Conservation (phyloP, 2,113 vertebrate genomes). For the Phycodurus eques region DNA sequence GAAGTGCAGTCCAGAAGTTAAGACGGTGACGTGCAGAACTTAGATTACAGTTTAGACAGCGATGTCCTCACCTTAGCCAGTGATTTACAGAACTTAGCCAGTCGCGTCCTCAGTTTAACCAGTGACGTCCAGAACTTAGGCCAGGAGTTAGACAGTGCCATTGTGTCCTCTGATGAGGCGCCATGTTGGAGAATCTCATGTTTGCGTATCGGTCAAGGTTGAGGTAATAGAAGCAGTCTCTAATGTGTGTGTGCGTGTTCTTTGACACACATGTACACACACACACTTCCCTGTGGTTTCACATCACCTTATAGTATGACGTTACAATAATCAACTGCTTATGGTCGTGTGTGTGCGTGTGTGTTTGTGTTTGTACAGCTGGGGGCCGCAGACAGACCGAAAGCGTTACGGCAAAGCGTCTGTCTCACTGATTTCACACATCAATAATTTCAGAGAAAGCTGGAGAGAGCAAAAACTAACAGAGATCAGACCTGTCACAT, state of each 20-base stretch:
- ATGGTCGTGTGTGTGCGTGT: background rate
- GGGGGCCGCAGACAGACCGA: slow-evolving; percentile 48
- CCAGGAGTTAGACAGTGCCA: too few relatives aligned
- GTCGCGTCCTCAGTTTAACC: too few relatives aligned
- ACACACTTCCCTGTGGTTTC: too few relatives aligned
- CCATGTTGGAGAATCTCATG: background rate
- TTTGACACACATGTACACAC: background rate
- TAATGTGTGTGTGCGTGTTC: background rate
- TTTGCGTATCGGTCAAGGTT: background rate
- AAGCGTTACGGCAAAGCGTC: slow-evolving; percentile 49
- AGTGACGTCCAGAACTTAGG: too few relatives aligned
- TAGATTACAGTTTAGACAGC: too few relatives aligned
- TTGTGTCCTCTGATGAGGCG: too few relatives aligned
- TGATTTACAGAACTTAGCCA: too few relatives aligned
- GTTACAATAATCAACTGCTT: background rate
- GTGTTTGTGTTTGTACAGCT: slow-evolving; percentile 54
- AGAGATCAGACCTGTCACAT: slow-evolving; percentile 69
- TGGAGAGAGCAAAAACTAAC: slow-evolving; percentile 44
- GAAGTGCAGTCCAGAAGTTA: too few relatives aligned
- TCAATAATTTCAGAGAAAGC: slow-evolving; percentile 45
- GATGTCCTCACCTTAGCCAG: too few relatives aligned
- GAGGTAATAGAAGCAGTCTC: background rate
- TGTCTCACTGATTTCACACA: slow-evolving; percentile 61
- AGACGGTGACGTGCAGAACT: too few relatives aligned
- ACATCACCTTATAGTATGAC: background rate